A percentile compares a stretch with the other conserved stretches of the same genome.
Evolutionary conservation across 2,113 vertebrate species (phyloP).

Genomic region (Mirounga angustirostris): DNA sequence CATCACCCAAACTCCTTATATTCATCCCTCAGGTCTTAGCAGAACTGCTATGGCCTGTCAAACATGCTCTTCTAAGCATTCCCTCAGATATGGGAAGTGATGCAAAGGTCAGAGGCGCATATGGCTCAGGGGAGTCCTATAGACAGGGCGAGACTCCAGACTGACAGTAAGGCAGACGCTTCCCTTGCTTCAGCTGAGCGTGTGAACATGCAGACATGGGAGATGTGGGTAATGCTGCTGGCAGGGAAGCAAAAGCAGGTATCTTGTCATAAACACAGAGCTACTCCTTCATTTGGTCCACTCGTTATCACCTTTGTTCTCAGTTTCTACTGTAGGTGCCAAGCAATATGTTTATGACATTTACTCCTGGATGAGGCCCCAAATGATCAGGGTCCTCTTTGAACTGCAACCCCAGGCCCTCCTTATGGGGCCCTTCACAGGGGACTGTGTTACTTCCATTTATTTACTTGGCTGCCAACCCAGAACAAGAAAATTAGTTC

Average conservation of each 20-base stretch:
- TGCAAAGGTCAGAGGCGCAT: neutral
- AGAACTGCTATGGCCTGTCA: neutral
- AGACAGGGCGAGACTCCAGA: neutral
- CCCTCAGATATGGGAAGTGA: neutral
- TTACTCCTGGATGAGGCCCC: neutral
- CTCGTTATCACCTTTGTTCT: neutral
- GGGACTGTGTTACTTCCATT: neutral
- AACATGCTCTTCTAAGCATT: neutral
- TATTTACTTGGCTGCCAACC: neutral
- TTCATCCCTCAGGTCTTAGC: neutral
- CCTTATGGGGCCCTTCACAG: neutral
- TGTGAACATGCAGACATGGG: neutral
- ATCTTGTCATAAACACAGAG: neutral
- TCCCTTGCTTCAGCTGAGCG: neutral
- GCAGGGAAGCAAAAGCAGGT: neutral
- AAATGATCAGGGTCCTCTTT: neutral
- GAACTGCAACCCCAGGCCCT: neutral
- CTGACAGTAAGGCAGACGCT: too few species aligned
- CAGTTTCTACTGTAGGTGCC: neutral
- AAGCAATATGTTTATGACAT: neutral
- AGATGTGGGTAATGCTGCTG: neutral
- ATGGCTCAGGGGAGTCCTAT: neutral
- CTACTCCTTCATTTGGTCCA: neutral
- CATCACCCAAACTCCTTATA: too few species aligned
- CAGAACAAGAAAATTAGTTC: neutral